Base-by-base conservation (phyloP, 1,140 invertebrate species). In the Theocolax elegans region DNA sequence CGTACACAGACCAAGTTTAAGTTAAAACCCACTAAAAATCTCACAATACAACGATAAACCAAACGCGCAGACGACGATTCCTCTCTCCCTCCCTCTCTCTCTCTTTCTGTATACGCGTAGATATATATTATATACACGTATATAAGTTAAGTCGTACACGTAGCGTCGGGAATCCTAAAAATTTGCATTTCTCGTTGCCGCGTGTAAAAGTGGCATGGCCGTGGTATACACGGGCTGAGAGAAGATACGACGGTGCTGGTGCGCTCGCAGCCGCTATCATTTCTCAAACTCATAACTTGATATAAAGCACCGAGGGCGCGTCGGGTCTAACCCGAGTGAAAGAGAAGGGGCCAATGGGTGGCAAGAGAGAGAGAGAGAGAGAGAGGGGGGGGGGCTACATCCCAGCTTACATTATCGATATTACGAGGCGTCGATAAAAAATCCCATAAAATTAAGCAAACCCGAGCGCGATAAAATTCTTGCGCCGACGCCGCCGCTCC, bases 401-500 rank as follows among this genome's bases (percentile, higher is more conserved):
- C 73, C 75, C 65, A 69, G 74, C 79, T 82, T 82, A 80, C 83
- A 84, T 85, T 85, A 85, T 85, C 82, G 81, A 85, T 85, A 84
- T 85, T 84, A 84, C 82, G 81, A 83, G 79, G 77, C 80, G 81
- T 79, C 81, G 83, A 85, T 85, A 85, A 85, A 85, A 67, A 85
- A 83, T 83, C 80, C 80, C 82, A 85, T 85, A 84, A 85, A 84
- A 85, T 85, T 84, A 84, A 82, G 79, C 80, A 84, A 83, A 79
- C 75, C 75, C 79, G 73, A 60, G 73, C 70, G 72, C 74, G 76
- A 79, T 83, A 80, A 81, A 83, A 82, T 72, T 77, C 54, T 35
- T 66, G 58, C 40, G 53, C 15, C 27, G 65, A 53, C 29, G 42
- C 27, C 67, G 51, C 46, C n/a, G n/a, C n/a, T n/a, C n/a, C n/a